These are phyloP conservation scores for Pseudorhombus dupliciocellatus DNA, from an alignment of 2,113 vertebrate genomes.

Conservation along the genomic window DNA sequence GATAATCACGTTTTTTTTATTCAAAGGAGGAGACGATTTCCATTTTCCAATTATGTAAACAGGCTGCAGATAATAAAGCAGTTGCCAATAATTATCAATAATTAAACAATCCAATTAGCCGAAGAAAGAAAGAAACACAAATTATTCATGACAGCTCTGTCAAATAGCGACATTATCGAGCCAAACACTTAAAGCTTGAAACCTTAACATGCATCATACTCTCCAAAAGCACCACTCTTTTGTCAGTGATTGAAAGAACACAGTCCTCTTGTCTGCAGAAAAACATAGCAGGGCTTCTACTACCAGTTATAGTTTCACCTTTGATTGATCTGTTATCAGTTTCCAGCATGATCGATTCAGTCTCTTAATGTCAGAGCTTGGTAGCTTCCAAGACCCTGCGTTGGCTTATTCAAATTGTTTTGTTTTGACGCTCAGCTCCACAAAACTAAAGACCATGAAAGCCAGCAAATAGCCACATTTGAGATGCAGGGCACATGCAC, in stretches of 20 bases:
- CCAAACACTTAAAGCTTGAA: neutral
- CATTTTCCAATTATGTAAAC: neutral
- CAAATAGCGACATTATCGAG: conserved; percentile 9
- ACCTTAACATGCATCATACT: neutral
- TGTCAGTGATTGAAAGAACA: neutral
- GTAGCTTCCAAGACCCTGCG: neutral
- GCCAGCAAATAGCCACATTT: neutral
- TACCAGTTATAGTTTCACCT: neutral
- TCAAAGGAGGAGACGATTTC: too few species aligned
- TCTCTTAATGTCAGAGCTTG: neutral
- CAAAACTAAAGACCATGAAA: neutral
- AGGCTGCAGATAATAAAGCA: neutral
- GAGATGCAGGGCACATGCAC: neutral
- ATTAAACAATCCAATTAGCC: conserved; percentile 17
- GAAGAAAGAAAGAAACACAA: conserved; percentile 4
- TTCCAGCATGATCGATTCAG: neutral
- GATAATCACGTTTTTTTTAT: neutral
- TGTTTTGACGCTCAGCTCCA: neutral
- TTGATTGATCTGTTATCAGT: neutral
- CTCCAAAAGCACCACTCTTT: neutral
- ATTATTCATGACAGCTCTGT: conserved; percentile 15
- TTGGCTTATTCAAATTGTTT: neutral
- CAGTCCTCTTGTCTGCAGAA: neutral
- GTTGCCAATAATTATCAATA: conserved; percentile 15
- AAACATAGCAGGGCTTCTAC: neutral